Base-by-base conservation (phyloP, 2,888 invertebrate species). In the Coenonympha arcania region DNA sequence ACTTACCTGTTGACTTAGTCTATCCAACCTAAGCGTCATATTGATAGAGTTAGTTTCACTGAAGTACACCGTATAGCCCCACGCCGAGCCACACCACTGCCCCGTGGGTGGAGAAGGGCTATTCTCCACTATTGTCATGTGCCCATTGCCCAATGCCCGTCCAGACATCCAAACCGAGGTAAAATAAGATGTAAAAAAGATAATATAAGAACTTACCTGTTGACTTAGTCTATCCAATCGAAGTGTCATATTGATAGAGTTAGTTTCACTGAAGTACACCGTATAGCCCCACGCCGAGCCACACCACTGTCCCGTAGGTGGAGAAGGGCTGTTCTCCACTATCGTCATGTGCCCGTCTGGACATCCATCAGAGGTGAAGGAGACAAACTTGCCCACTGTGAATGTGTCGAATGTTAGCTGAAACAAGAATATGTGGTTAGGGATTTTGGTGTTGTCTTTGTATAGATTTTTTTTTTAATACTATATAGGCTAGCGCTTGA, bases 1-100 rank as follows among this genome's bases (percentile, higher is more conserved):
- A 8, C 9, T 39, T 43, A 92, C 92, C 90, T 93, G 92, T 81
- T 91, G 92, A 63, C 91, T 91, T 44, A 93, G 81, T 58, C 90
- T 88, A 63, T 90, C 90, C 56, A 93, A 78, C 67, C 89, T 88
- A 52, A 94, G 81, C 6, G 93, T 92, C 74, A 94, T 88, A 75
- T 93, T 93, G 61, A 94, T 90, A 60, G 92, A 92, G 60, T 91
- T 88, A 6, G 92, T 92, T 78, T 94, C 93, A 74, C 93, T 93
- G 87, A 93, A 94, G 79, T 93, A 94, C 41, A 94, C 93, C 0
- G 93, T 93, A 75, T 93, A 93, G 4, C 93, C 93, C 92, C 93
- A 93, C 0, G 93, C 93, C 34, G 92, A 92, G 36, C 94, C 94
- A 62, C 94, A 94, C 93, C 93, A 94, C 72, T 92, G 92, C 5